These are phyloP conservation scores for Pseudobourletiella spinata DNA, from an alignment of 1,140 invertebrate genomes.

Conservation along the genomic window DNA sequence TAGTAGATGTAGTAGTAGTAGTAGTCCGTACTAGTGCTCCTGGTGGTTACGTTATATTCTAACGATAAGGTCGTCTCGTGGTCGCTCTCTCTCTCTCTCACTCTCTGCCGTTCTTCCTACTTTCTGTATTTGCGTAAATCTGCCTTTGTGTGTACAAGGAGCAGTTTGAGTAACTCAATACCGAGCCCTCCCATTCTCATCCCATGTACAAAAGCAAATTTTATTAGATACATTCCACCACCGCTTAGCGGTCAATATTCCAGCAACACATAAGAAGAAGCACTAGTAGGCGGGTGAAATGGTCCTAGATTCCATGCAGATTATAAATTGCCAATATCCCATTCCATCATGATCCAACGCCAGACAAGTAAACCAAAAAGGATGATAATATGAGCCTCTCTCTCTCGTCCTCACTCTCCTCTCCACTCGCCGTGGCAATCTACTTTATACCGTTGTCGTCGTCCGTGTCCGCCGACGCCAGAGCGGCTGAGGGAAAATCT, in stretches of 20 bases:
- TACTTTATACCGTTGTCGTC: no score
- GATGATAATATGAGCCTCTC: conserved; percentile 14
- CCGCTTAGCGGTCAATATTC: conserved; percentile 26
- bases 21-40: no score
- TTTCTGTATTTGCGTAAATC: conserved; percentile 1
- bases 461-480: no score
- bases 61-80: background rate
- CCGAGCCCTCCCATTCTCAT: conserved; percentile 11
- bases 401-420: no score
- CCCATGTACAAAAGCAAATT: conserved; percentile 28
- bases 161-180: background rate
- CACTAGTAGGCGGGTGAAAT: background rate
- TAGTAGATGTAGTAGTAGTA: no score
- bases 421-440: no score
- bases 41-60: background rate
- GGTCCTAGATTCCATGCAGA: conserved; percentile 21
- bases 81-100: background rate
- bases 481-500: no score
- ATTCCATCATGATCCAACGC: conserved; percentile 33
- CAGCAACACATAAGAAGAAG: conserved; percentile 11
- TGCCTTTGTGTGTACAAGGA: background rate
- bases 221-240: conserved; percentile 30
- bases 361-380: conserved; percentile 22
- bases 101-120: background rate
- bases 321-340: conserved; percentile 30